phyloP scores from a whole-genome alignment of 2,797 vertebrate genomes.

The Melanotaenia pygmaea region DNA sequence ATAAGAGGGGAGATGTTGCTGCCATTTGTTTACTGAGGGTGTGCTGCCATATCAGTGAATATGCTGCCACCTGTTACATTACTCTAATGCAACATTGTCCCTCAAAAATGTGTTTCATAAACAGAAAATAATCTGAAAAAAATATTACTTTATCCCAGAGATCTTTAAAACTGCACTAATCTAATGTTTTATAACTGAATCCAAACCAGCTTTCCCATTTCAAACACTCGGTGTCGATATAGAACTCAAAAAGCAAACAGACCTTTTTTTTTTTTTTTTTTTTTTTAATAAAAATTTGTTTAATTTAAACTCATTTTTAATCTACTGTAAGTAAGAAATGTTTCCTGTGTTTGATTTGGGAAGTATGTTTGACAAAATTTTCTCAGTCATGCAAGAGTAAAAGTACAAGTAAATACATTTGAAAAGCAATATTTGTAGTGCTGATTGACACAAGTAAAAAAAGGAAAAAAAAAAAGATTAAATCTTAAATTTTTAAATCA shows the following conservation, averaged over 20 bases:
- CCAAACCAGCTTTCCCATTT: background rate
- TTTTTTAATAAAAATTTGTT: no score
- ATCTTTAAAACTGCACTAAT: background rate
- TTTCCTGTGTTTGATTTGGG: no score
- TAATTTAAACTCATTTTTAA: no score
- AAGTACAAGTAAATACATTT: no score
- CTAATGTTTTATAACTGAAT: background rate
- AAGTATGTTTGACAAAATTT: no score
- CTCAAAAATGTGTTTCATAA: constrained; percentile 18
- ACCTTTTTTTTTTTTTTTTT: no score
- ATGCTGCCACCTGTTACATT: constrained; percentile 83
- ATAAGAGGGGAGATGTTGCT: constrained; percentile 16
- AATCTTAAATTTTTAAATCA: no score
- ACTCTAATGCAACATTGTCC: constrained; percentile 49
- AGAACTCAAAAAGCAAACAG: background rate
- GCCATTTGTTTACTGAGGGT: constrained; percentile 69
- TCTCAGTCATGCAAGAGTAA: no score
- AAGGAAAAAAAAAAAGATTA: no score
- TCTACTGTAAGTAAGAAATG: no score
- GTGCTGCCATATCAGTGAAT: constrained; percentile 82
- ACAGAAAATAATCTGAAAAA: background rate
- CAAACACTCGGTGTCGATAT: constrained; percentile 9
- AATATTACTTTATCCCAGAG: background rate
- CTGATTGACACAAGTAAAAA: no score
- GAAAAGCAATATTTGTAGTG: no score